phyloP scores from a whole-genome alignment of 2,888 invertebrate species.

The Hypomecis atomaria region DNA sequence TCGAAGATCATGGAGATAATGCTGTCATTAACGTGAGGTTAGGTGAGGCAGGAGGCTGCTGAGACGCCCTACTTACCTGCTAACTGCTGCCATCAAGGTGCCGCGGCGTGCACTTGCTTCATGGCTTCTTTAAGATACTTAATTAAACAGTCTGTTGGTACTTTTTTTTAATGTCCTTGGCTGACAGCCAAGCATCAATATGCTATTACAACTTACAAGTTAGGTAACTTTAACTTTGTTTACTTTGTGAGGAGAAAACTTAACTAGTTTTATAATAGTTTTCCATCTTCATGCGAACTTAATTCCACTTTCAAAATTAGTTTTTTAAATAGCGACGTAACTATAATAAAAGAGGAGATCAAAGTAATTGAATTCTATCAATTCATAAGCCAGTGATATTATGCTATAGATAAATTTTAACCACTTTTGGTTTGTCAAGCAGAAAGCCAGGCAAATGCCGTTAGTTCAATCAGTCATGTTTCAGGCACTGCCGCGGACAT shows the following conservation, averaged over 20 bases:
- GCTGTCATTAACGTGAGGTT: conserved; percentile 46
- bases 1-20: conserved; percentile 60
- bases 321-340: background rate
- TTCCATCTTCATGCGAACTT: background rate
- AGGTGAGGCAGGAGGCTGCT: conserved; percentile 2
- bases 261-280: background rate
- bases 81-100: conserved; percentile 15
- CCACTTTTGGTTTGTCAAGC: too few species aligned
- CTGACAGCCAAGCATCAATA: too few species aligned
- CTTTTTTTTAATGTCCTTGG: too few species aligned
- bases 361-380: conserved; percentile 12
- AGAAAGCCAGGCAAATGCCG: too few species aligned
- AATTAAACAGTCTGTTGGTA: too few species aligned
- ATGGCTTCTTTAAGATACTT: too few species aligned
- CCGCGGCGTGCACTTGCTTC: too few species aligned
- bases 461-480: too few species aligned
- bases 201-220: too few species aligned
- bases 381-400: background rate
- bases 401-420: too few species aligned
- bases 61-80: conserved; percentile 14
- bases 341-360: conserved; percentile 5
- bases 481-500: too few species aligned
- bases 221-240: background rate
- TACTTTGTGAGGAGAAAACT: background rate
- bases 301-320: conserved; percentile 4